phyloP scores from a whole-genome alignment of 2,113 vertebrate species.

The Tachycineta bicolor region DNA sequence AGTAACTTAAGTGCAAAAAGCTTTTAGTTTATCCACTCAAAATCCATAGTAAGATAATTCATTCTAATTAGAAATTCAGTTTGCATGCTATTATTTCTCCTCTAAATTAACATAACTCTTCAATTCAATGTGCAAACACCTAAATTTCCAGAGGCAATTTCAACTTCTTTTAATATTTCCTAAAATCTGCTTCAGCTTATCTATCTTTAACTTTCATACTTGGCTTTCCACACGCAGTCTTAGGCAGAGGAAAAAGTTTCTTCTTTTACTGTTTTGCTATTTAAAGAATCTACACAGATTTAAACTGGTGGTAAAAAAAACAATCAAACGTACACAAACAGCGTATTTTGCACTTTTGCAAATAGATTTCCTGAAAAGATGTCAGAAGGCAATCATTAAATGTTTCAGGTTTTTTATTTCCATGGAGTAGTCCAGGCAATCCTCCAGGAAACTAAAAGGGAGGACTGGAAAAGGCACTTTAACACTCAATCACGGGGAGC shows the following conservation, averaged over 20 bases:
- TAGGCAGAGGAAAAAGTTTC: fast-evolving
- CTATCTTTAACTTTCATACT: not conserved
- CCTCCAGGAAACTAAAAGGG: not conserved
- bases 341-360: not conserved
- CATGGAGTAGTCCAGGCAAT: not conserved
- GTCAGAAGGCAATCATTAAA: not conserved
- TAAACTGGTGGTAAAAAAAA: not conserved
- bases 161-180: not conserved
- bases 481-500: not conserved
- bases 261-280: not conserved
- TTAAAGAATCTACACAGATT: not conserved
- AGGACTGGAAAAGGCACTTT: not conserved
- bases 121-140: not conserved
- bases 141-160: not conserved
- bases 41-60: not conserved
- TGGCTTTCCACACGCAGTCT: not conserved
- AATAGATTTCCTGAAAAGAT: not conserved
- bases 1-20: not conserved
- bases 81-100: not conserved
- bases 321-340: not conserved
- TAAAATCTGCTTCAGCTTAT: not conserved
- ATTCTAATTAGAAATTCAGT: not conserved
- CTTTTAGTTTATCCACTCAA: not conserved
- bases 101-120: not conserved
- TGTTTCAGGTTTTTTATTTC: not conserved